A percentile compares a stretch with the other conserved stretches of the same genome.
phyloP scores from a whole-genome alignment of 30 jellyfish, hydroid and myxozoan species.

The Hydractinia echinata region DNA sequence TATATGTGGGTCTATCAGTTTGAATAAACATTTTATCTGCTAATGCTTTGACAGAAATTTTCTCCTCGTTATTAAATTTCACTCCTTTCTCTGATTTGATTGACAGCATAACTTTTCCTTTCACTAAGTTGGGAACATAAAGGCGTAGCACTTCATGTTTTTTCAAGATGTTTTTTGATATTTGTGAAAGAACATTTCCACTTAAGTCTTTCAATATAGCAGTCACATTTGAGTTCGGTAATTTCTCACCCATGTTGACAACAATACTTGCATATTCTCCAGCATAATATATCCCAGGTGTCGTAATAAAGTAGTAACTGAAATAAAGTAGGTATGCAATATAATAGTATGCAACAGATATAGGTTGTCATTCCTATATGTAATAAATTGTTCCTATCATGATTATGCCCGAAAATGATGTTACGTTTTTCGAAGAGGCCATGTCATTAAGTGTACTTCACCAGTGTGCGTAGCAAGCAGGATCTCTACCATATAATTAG shows the following conservation, averaged over 20 bases:
- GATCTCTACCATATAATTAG: too few species aligned
- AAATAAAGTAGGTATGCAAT: background rate
- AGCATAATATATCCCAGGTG: background rate
- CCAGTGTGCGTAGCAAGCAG: too few species aligned
- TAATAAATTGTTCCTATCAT: too few species aligned
- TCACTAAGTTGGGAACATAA: background rate
- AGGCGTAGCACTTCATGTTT: too few species aligned
- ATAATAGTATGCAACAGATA: too few species aligned
- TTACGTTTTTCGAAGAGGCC: too few species aligned
- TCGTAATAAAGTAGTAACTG: background rate
- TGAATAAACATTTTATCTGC: slow-evolving; percentile 49
- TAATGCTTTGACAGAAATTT: background rate
- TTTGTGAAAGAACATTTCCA: background rate
- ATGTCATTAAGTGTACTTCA: too few species aligned
- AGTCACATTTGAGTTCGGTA: background rate
- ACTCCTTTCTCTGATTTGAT: background rate
- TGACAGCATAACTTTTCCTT: background rate
- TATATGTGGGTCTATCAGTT: slow-evolving; percentile 90
- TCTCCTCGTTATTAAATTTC: slow-evolving; percentile 1
- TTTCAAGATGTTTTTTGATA: background rate
- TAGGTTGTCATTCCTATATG: too few species aligned
- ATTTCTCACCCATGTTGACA: background rate
- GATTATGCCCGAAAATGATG: too few species aligned
- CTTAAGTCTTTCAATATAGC: background rate
- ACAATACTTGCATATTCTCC: background rate